phyloP scores from a whole-genome alignment of 2,113 vertebrate genomes.

The Platichthys stellatus region DNA sequence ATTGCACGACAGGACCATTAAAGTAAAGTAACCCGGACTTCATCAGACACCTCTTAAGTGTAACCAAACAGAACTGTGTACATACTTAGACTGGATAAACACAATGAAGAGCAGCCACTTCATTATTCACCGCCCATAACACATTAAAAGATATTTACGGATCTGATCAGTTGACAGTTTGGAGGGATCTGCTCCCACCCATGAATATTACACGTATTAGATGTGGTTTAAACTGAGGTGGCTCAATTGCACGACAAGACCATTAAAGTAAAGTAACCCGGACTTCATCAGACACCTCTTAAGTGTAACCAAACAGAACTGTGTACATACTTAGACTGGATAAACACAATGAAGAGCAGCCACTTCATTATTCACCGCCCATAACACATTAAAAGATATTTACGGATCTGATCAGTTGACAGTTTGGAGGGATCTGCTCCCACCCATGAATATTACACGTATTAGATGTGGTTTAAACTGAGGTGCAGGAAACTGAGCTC shows the following conservation, averaged over 20 bases:
- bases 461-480: too few relatives aligned
- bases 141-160: slow-evolving; percentile 25
- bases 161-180: slow-evolving; percentile 33
- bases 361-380: not conserved
- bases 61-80: slow-evolving; percentile 43
- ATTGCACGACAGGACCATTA: slow-evolving; percentile 50
- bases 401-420: slow-evolving; percentile 29
- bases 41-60: slow-evolving; percentile 50
- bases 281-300: slow-evolving; percentile 52
- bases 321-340: slow-evolving; percentile 42
- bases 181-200: not conserved
- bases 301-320: slow-evolving; percentile 47
- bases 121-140: slow-evolving; percentile 9
- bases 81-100: slow-evolving; percentile 51
- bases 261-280: slow-evolving; percentile 53
- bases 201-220: too few relatives aligned
- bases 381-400: slow-evolving; percentile 29
- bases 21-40: slow-evolving; percentile 53
- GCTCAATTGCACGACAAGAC: slow-evolving; percentile 46
- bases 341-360: slow-evolving; percentile 41
- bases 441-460: too few relatives aligned
- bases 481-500: too few relatives aligned
- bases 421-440: slow-evolving; percentile 4
- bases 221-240: slow-evolving; percentile 31
- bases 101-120: slow-evolving; percentile 27